Evolutionary conservation across 2,113 vertebrate species (phyloP).

Genomic region (Xyliphius kryptos): DNA sequence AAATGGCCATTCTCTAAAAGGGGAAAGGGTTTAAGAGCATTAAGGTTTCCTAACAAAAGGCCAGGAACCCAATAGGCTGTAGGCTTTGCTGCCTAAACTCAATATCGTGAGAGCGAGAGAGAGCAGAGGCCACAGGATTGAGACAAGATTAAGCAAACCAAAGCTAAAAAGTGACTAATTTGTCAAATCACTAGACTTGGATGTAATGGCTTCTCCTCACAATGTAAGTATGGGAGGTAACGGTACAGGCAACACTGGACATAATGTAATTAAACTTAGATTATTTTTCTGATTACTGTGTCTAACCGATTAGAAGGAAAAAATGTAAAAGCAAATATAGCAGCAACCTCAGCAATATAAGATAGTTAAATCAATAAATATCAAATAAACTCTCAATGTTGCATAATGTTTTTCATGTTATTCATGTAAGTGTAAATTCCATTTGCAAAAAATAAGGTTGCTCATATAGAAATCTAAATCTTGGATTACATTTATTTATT

Average conservation of each 20-base stretch:
- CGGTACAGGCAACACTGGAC: background rate
- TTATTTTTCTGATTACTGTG: conserved; percentile 1
- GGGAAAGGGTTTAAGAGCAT: conserved; percentile 56
- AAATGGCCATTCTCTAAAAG: too few species aligned
- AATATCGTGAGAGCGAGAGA: conserved; percentile 67
- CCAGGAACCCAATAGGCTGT: conserved; percentile 60
- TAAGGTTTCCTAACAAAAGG: conserved; percentile 47
- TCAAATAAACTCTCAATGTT: background rate
- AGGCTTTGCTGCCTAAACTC: conserved; percentile 60
- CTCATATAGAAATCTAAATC: too few species aligned
- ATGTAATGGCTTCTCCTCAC: conserved; percentile 29
- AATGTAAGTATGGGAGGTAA: conserved; percentile 7
- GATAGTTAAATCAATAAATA: background rate
- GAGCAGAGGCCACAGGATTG: conserved; percentile 60
- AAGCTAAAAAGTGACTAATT: conserved; percentile 59
- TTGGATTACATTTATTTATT: too few species aligned
- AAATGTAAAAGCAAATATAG: background rate
- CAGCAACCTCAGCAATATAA: too few species aligned
- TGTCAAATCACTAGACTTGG: conserved; percentile 49
- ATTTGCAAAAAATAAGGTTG: too few species aligned
- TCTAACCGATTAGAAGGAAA: background rate
- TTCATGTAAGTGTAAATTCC: too few species aligned
- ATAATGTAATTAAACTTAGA: background rate
- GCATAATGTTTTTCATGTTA: too few species aligned
- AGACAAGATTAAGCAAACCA: conserved; percentile 57